Percentiles rank a stretch among this genome's conserved stretches.
Conservation (phyloP, 2,797 vertebrate genomes). For the Sebastes steindachneri region DNA sequence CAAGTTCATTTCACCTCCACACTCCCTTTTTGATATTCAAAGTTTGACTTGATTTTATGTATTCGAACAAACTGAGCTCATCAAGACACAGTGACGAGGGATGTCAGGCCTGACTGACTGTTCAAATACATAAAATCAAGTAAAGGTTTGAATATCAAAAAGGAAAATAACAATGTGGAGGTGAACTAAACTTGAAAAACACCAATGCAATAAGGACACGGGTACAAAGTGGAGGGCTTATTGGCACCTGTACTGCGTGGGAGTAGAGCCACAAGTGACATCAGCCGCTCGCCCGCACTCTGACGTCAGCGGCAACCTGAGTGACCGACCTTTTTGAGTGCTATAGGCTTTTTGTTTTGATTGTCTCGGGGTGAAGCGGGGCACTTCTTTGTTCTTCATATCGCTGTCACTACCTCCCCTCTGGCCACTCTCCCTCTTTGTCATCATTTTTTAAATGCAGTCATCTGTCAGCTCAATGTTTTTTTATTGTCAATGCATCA, state of each 20-base stretch:
- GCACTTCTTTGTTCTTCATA: conserved; percentile 61
- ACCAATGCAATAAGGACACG: not conserved
- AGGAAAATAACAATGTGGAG: not conserved
- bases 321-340: conserved; percentile 37
- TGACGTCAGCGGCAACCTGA: conserved; percentile 51
- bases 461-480: conserved; percentile 7
- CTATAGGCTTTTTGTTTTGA: conserved; percentile 51
- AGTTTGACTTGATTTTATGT: not conserved
- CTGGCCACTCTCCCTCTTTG: not conserved
- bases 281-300: conserved; percentile 36
- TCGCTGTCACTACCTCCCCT: conserved; percentile 32
- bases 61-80: too few species aligned
- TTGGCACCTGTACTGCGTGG: conserved; percentile 33
- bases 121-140: not conserved
- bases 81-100: too few species aligned
- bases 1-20: not conserved
- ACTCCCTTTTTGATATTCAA: not conserved
- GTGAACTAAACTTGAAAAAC: not conserved
- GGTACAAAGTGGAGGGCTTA: conserved; percentile 2
- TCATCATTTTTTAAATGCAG: conserved; percentile 3
- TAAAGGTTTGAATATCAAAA: not conserved
- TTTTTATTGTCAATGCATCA: not conserved
- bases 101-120: too few species aligned
- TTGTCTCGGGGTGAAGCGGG: conserved; percentile 5
- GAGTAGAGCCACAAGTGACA: conserved; percentile 31